phyloP scores from a whole-genome alignment of 2,113 vertebrate genomes.

The Bubalus kerabau region DNA sequence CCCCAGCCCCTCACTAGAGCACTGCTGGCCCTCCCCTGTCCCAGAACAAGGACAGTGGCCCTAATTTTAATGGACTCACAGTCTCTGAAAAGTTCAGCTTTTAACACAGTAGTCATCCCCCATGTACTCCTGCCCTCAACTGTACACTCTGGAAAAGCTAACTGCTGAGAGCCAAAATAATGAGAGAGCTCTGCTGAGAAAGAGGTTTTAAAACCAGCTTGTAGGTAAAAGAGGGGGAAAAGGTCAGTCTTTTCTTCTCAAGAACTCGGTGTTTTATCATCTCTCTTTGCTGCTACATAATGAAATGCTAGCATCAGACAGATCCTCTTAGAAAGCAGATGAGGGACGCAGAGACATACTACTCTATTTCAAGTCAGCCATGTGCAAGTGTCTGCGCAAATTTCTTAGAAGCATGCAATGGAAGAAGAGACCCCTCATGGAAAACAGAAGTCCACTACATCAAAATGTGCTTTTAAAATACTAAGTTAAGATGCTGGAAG shows the following conservation, averaged over 20 bases:
- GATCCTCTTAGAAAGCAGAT: background rate
- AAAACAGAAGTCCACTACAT: background rate
- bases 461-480: background rate
- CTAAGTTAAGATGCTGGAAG: background rate
- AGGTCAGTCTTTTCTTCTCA: background rate
- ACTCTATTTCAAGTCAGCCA: background rate
- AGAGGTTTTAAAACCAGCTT: background rate
- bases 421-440: background rate
- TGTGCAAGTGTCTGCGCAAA: background rate
- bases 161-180: background rate
- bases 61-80: constrained; percentile 51
- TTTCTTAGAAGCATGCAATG: background rate
- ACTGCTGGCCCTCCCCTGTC: background rate
- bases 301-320: background rate
- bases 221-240: no score
- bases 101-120: background rate
- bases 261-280: background rate
- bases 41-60: constrained; percentile 59
- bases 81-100: constrained; percentile 57
- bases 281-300: background rate
- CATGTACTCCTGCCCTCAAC: constrained; percentile 52
- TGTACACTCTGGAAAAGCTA: background rate
- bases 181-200: background rate
- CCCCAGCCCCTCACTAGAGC: constrained; percentile 20
- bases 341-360: background rate